Evolutionary conservation across 2,797 vertebrate species (phyloP), one percentile per base, ranked within the genome.

Genomic region (Manis crassicaudata): DNA sequence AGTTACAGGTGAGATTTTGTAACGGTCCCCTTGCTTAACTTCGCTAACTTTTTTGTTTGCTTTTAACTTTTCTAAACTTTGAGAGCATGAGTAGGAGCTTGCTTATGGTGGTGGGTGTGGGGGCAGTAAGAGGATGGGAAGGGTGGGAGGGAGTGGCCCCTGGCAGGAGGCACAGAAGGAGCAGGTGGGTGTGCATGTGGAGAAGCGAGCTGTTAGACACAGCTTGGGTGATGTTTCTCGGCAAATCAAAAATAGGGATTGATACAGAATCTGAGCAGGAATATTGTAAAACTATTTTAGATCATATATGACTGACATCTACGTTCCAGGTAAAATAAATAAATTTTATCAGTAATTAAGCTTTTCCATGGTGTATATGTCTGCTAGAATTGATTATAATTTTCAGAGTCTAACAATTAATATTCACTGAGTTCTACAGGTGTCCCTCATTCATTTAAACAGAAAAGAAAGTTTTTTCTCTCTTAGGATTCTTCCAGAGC

Each of bases 1-100:
- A 98, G 98, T 98, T 99, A 99, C 97, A 98, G 98, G 99, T 99
- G 97, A 98, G 98, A 96, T 92, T 96, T 96, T 29, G 1, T 96
- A 90, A 50, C 27, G n/a, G 37, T 80, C 40, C 9, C 2, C 50
- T 86, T 91, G 43, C 13, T 68, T 54, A 80, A 83, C 16, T 73
- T 56, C 46, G 43, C 6, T 85, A 90, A 40, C 29, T 7, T 65
- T 50, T 85, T 43, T 60, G 23, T 79, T 72, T 89, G 60, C 43
- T 91, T 93, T 85, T 37, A 63, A n/a, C 79, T 94, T 83, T 83
- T 70, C 29, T 67, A 56, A 80, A 76, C 62, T 79, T 85, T 29
- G 62, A 54, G 46, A 88, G 13, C 4, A n/a, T 90, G 12, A 84
- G 32, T 40, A 77, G 20, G 17, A 76, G 9, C 52, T 76, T 52